Evolutionary conservation across 2,113 vertebrate species (phyloP), one percentile per base, ranked within the genome.

Genomic region (Coturnix japonica): DNA sequence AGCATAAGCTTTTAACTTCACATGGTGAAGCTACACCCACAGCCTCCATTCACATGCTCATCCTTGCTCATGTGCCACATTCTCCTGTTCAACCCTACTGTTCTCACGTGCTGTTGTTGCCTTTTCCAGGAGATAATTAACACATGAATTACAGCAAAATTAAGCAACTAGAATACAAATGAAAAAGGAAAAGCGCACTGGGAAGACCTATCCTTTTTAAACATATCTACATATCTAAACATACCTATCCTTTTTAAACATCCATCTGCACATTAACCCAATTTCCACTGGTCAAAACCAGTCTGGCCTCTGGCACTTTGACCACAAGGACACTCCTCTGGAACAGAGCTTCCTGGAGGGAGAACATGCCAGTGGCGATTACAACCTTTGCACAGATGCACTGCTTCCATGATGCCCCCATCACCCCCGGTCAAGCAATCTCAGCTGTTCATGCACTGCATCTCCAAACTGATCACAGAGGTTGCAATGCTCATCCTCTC

Each of bases 391-490:
- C 33, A 75, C n/a, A 66, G 73, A 91, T 37, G n/a, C 17, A 64
- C 6, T 0, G 1, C 11, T 85, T 81, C 22, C 1, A 0, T 7
- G 37, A 13, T 39, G 61, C 19, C 28, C 59, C 12, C n/a, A 43
- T 12, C 6, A 8, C 39, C 31, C 18, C 30, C 0, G 2, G 39
- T 3, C 43, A 75, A 46, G 57, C 23, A 16, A 33, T 49, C 13
- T 37, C 76, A 2, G 6, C 51, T 17, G 15, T 13, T 47, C 31
- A 5, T 13, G 16, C 56, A 35, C 12, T 16, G 13, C 46, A n/a
- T 13, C 17, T 7, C 60, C 47, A 43, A 37, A 74, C 26, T 1
- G 2, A 25, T 41, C 23, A 8, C 19, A 54, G 15, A 31, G n/a
- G 64, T 3, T 57, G 26, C 6, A 56, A 37, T 9, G 23, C 30